Base-by-base conservation (phyloP, 1,140 invertebrate genomes). In the Calephelis virginiensis region DNA sequence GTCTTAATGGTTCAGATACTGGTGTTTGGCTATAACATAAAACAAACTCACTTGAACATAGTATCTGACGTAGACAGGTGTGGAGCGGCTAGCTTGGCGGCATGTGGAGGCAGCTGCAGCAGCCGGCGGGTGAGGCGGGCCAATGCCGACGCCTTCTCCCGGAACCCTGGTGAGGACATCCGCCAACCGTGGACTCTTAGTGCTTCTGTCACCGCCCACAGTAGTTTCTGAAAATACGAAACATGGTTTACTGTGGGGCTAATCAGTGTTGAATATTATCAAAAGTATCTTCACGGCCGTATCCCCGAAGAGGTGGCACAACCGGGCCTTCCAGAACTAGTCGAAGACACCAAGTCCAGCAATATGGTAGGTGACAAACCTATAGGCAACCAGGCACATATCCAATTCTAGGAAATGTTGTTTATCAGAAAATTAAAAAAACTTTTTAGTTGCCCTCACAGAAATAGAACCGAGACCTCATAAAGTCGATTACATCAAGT, bases 191-290 rank as follows among this genome's bases (percentile, higher is more conserved):
- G 93, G 14, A 84, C 82, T 38, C 93, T 88, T 14, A 95, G 82
- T 0, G 94, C 94, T 76, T 94, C 93, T 1, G 94, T 93, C 48
- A 95, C 93, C 0, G 94, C 94, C 94, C 94, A 95, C 11, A 95
- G 79, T 61, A 95, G 85, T 92, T 95, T 95, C 94, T 95, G 74
- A 86, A 92, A 81, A 62, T 61, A 14, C 53, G 61, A 67, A 49
- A 71, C 47, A 40, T 12, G 50, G 40, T 43, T 43, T 6, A 53
- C 28, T 28, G 5, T 28, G 28, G 28, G 28, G 28, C n/a, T 17
- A 53, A 53, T 9, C 13, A 53, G 8, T 17, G 4, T 17, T 8
- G n/a, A n/a, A n/a, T n/a, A 13, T 14, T 53, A 53, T 53, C 5
- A 53, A 14, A 53, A n/a, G 13, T n/a, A 53, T 28, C 50, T 17